phyloP scores from a whole-genome alignment of 2,888 invertebrate genomes.

The Apocheima hispidaria region DNA sequence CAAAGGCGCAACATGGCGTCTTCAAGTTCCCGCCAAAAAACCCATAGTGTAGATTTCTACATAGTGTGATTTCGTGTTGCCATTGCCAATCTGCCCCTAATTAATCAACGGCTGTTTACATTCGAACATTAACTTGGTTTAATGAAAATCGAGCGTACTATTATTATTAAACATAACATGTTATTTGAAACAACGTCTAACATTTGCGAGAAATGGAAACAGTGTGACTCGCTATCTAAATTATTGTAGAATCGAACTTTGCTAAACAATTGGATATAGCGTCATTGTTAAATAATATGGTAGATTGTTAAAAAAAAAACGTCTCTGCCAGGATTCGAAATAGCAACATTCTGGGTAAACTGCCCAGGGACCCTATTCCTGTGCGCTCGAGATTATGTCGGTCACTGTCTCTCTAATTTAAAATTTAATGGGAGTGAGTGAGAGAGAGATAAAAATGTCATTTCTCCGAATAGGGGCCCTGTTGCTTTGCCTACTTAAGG shows the following conservation, averaged over 20 bases:
- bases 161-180: constrained; percentile 76
- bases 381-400: too few species aligned
- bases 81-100: background rate
- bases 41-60: background rate
- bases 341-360: too few species aligned
- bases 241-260: constrained; percentile 47
- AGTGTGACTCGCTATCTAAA: constrained; percentile 44
- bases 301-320: too few species aligned
- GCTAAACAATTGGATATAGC: constrained; percentile 52
- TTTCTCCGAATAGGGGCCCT: too few species aligned
- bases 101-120: constrained; percentile 50
- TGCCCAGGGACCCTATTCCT: too few species aligned
- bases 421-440: too few species aligned
- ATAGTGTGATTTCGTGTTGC: background rate
- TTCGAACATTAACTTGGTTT: constrained; percentile 61
- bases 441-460: too few species aligned
- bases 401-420: too few species aligned
- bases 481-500: too few species aligned
- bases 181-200: constrained; percentile 76
- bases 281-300: background rate
- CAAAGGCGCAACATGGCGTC: too few species aligned
- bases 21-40: background rate
- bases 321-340: too few species aligned
- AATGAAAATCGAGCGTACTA: constrained; percentile 66
- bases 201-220: constrained; percentile 59